Base-by-base conservation (phyloP, 2,888 invertebrate species). In the Nymphalis c-album region DNA sequence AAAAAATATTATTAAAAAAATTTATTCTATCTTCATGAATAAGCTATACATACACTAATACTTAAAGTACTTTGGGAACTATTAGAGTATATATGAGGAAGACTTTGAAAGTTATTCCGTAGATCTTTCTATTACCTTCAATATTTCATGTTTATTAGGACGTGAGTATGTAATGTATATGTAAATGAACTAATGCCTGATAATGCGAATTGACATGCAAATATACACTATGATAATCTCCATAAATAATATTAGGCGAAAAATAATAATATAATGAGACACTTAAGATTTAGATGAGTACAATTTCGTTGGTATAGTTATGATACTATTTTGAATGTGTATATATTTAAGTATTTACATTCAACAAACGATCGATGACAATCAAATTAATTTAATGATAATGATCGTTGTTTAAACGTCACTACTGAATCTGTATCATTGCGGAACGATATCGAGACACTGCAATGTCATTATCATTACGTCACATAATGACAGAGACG, bases 401-500 rank as follows among this genome's bases (percentile, higher is more conserved):
- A 40, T 63, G 63, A 55, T n/a, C 46, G 18, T 57, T 57, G 55
- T 26, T 63, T 46, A 53, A 26, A 35, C 51, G 51, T 60, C 50
- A 51, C 46, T 65, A 46, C 47, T 40, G 46, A 55, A 46, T 55
- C 46, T 35, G 60, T 61, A 35, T 47, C 55, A n/a, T 8, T 31
- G 57, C 57, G 40, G 31, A 46, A 17, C 65, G 64, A 63, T 68
- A 72, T 72, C 68, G 67, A 67, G 53, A 62, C 59, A 64, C 62
- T 64, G 70, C 70, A 68, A 72, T 69, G 68, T 70, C 62, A 72
- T 71, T 73, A 73, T 74, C 74, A 69, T 73, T 73, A 71, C 69
- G 69, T 71, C 73, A 71, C 74, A 75, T 75, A 77, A 75, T 74
- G 73, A 73, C 73, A 70, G 74, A 74, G 77, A 79, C 72, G 77